Conservation (phyloP, 2,888 invertebrate genomes). For the Oxytorus armatus region DNA sequence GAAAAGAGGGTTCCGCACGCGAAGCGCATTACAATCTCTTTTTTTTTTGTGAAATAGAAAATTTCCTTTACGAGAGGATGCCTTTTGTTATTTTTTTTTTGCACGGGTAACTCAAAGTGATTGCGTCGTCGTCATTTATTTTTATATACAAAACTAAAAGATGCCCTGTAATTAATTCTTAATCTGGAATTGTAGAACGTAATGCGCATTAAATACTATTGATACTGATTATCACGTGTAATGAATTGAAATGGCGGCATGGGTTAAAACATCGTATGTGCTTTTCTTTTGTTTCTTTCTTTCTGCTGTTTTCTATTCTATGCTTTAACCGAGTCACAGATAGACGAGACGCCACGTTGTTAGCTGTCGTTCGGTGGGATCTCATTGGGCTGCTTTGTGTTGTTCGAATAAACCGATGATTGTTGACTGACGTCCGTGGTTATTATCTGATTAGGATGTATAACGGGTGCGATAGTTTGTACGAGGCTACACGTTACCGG, state of each 20-base stretch:
- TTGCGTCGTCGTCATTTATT: slow-evolving; percentile 55
- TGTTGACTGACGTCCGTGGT: slow-evolving; percentile 76
- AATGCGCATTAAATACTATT: slow-evolving; percentile 64
- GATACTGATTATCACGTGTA: slow-evolving; percentile 68
- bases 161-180: slow-evolving; percentile 62
- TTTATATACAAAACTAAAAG: slow-evolving; percentile 73
- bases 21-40: slow-evolving; percentile 39
- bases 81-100: slow-evolving; percentile 23
- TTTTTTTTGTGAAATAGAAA: slow-evolving; percentile 60
- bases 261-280: slow-evolving; percentile 58
- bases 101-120: slow-evolving; percentile 73
- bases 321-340: slow-evolving; percentile 34
- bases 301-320: slow-evolving; percentile 11
- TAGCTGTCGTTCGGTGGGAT: slow-evolving; percentile 81
- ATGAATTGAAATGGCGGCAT: slow-evolving; percentile 63
- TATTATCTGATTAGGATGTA: slow-evolving; percentile 79
- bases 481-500: slow-evolving; percentile 81
- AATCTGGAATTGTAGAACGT: slow-evolving; percentile 62
- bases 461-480: slow-evolving; percentile 80
- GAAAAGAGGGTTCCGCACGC: slow-evolving; percentile 62
- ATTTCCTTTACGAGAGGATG: slow-evolving; percentile 24
- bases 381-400: slow-evolving; percentile 76
- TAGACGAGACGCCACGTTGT: slow-evolving; percentile 74
- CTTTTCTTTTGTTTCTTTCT: slow-evolving; percentile 11
- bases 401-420: slow-evolving; percentile 72